Base-by-base conservation (phyloP, 2,113 vertebrate species). In the Brevimyrus niger region DNA sequence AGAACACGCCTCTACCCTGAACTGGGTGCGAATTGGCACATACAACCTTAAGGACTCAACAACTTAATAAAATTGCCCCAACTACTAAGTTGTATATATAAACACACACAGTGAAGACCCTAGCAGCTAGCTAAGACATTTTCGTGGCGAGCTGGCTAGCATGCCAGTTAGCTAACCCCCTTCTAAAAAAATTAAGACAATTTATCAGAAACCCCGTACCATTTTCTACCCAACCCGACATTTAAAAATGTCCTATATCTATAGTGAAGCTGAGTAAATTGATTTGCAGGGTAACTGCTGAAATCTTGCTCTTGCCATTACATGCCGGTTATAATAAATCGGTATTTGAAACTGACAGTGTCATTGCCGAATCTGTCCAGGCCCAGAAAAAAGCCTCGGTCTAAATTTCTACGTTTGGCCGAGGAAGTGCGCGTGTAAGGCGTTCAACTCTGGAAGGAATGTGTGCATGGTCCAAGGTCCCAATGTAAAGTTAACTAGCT, bases 331-430 rank as follows among this genome's bases (percentile, higher is more conserved):
- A n/a, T 27, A 50, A 48, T 19, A 80, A 38, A n/a, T 47, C 44
- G 13, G 42, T 23, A 23, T 85, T 47, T 48, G 17, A 47, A n/a
- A 55, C 61, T 88, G 31, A 82, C 76, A 21, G 76, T 82, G 76
- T 82, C 42, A 82, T 44, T 82, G 76, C 73, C 8, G 10, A 84
- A 55, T 61, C 58, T 69, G 65, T 73, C 58, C 48, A 87, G 89
- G 89, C 90, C 90, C 76, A 44, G 47, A 73, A 11, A 31, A 61
- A 76, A 44, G 73, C 82, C 31, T 46, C 82, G 42, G 82, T 8
- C 55, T 55, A 89, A 89, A 53, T 13, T 55, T 31, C 50, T 6
- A 53, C 48, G 27, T 7, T 27, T 87, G 31, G 85, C 15, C 85
- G 27, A 15, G 27, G n/a, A 27, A 17, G 1, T 4, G 19, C 23